phyloP scores from a whole-genome alignment of 2,888 invertebrate genomes.

The Macaria notata region DNA sequence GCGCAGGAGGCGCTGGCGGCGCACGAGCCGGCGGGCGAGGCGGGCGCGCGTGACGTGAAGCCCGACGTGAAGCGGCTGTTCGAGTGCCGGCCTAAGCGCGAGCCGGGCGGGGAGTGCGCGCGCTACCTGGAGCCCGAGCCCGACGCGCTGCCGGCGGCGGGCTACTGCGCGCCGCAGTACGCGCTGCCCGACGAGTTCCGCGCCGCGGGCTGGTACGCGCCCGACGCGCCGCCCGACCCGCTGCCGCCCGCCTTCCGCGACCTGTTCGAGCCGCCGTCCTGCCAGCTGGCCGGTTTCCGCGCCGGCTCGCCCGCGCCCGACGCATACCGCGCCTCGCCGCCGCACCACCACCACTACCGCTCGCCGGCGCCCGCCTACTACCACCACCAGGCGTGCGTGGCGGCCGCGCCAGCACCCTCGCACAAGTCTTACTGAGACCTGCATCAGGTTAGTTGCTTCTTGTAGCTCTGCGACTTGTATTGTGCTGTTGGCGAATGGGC shows the following conservation, averaged over 20 bases:
- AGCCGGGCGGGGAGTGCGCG: constrained; percentile 84
- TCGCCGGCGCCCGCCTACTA: constrained; percentile 75
- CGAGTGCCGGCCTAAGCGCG: constrained; percentile 87
- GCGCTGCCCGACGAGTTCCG: constrained; percentile 80
- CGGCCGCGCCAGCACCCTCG: constrained; percentile 71
- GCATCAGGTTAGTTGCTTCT: constrained; percentile 60
- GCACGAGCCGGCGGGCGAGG: constrained; percentile 62
- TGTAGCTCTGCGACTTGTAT: constrained; percentile 55
- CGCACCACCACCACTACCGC: constrained; percentile 76
- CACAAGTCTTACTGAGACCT: constrained; percentile 78
- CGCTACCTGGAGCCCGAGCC: constrained; percentile 76
- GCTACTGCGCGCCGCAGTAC: constrained; percentile 78
- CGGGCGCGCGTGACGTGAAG: constrained; percentile 79
- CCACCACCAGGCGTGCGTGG: constrained; percentile 84
- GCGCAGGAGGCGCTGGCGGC: constrained; percentile 76
- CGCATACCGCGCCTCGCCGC: constrained; percentile 68
- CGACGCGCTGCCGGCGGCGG: constrained; percentile 79
- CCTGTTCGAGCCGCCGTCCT: constrained; percentile 76
- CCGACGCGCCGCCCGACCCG: constrained; percentile 73
- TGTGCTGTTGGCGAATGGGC: constrained; percentile 62
- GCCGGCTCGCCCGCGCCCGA: constrained; percentile 70
- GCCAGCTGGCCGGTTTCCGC: constrained; percentile 78
- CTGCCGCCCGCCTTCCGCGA: constrained; percentile 73
- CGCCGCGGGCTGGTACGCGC: constrained; percentile 80
- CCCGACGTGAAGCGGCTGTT: constrained; percentile 85